Evolutionary conservation across 2,888 invertebrate genomes (phyloP).

Genomic region (Alcis repandata): DNA sequence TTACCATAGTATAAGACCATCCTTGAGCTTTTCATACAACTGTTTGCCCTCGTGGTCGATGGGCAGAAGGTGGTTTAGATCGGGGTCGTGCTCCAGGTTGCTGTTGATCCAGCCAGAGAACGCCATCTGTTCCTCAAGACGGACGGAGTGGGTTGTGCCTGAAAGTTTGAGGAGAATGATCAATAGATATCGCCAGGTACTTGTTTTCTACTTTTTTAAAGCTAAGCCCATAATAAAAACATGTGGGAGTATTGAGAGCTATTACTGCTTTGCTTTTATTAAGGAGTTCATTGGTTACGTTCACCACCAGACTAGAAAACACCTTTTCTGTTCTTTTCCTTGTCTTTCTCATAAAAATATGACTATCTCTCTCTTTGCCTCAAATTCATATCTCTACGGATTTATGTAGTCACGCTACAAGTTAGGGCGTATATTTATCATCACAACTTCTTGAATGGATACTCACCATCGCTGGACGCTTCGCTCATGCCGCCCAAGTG

Average conservation of each 20-base stretch:
- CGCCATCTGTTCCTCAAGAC: constrained; percentile 97
- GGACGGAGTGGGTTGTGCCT: constrained; percentile 97
- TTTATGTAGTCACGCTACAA: no score
- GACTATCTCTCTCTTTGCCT: no score
- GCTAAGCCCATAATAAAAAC: no score
- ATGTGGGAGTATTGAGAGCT: no score
- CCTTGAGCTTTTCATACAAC: constrained; percentile 97
- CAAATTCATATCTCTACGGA: no score
- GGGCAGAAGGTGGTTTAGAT: constrained; percentile 95
- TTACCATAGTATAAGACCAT: constrained; percentile 98
- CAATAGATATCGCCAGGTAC: constrained; percentile 2
- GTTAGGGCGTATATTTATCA: not conserved
- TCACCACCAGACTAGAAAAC: no score
- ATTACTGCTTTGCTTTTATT: no score
- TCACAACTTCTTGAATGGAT: not conserved
- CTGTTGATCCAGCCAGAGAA: constrained; percentile 99
- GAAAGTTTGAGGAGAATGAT: constrained; percentile 14
- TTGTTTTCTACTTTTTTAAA: not conserved
- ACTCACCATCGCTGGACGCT: constrained; percentile 94
- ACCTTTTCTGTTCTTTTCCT: no score
- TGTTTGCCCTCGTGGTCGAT: constrained; percentile 96
- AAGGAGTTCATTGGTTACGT: no score
- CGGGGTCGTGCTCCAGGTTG: constrained; percentile 95
- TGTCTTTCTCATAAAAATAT: no score
- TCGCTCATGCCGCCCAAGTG: constrained; percentile 97